These are phyloP conservation scores for Florisuga fusca DNA, from an alignment of 2,797 vertebrate species.

Conservation along the genomic window DNA sequence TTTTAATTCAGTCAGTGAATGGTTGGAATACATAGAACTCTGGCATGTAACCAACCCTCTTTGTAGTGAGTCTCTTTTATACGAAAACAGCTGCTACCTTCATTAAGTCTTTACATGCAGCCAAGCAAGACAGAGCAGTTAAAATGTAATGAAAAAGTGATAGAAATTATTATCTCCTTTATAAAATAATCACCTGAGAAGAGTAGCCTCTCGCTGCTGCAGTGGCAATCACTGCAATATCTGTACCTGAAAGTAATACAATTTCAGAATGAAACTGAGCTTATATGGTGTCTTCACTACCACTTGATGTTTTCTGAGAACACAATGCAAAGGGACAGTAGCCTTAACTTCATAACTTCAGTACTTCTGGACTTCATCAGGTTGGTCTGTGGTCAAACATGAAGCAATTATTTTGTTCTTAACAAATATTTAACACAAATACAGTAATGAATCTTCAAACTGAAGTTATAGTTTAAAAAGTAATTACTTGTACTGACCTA, in stretches of 20 bases:
- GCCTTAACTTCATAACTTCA: not conserved
- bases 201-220: not conserved
- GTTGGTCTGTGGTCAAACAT: not conserved
- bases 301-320: not conserved
- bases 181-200: not conserved
- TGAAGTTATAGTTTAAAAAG: not conserved
- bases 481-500: not conserved
- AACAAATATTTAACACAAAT: not conserved
- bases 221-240: not conserved
- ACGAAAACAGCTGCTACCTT: not conserved
- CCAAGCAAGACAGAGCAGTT: not conserved
- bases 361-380: not conserved
- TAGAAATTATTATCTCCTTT: not conserved
- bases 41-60: not conserved
- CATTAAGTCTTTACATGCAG: not conserved
- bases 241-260: not conserved
- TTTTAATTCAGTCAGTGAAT: slow-evolving; percentile 2
- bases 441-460: not conserved
- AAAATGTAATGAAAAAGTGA: not conserved
- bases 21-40: not conserved
- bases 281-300: not conserved
- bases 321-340: not conserved
- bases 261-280: not conserved
- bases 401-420: not conserved
- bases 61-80: not conserved